Conservation (phyloP, 2,888 invertebrate genomes). For the Alloplasta piceator region DNA sequence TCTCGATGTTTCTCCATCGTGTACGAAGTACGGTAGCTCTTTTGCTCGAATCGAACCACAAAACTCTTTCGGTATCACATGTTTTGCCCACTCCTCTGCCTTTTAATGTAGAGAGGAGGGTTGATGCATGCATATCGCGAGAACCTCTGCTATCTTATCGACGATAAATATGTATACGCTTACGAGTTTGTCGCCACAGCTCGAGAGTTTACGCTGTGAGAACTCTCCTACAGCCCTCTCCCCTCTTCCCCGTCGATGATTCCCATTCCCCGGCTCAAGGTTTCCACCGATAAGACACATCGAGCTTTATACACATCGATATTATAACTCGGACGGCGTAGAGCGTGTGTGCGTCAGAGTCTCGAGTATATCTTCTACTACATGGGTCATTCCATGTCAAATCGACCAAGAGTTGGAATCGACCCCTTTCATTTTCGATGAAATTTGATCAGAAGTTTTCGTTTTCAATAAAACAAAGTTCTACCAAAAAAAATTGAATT, state of each 20-base stretch:
- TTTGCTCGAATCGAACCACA: slow-evolving; percentile 2
- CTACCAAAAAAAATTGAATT: too few relatives aligned
- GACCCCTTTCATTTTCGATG: too few relatives aligned
- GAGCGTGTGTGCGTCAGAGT: slow-evolving; percentile 33
- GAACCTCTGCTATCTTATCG: slow-evolving; percentile 71
- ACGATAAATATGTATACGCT: slow-evolving; percentile 73
- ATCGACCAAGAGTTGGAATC: too few relatives aligned
- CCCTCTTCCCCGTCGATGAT: slow-evolving; percentile 38
- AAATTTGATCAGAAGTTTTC: too few relatives aligned
- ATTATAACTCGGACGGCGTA: slow-evolving; percentile 40
- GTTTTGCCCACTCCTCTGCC: neutral
- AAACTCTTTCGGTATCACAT: neutral
- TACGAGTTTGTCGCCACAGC: slow-evolving; percentile 68
- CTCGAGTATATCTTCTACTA: slow-evolving; percentile 52
- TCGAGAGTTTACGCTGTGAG: slow-evolving; percentile 55
- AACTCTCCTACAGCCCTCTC: slow-evolving; percentile 35
- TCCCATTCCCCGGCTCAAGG: slow-evolving; percentile 55
- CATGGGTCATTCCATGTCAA: too few relatives aligned
- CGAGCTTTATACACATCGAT: slow-evolving; percentile 9
- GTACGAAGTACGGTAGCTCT: neutral
- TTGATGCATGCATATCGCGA: neutral
- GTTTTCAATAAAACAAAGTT: too few relatives aligned
- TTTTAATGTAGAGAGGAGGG: neutral
- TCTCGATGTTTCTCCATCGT: neutral
- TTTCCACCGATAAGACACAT: slow-evolving; percentile 70